Evolutionary conservation across 2,797 vertebrate species (phyloP).

Genomic region (Microctenopoma steveboyesi): DNA sequence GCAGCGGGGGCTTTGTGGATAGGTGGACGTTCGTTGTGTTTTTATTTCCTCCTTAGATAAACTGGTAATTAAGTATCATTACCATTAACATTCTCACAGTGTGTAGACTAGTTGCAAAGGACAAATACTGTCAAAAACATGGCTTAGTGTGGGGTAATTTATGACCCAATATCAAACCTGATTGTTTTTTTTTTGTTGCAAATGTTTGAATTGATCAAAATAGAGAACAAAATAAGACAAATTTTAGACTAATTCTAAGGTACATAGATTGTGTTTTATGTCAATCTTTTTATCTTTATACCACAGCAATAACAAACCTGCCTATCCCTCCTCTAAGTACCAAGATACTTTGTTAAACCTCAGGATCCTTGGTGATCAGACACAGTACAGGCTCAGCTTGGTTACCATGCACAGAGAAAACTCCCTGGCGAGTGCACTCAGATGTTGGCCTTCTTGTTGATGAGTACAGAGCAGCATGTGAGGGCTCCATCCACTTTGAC

Average conservation of each 20-base stretch:
- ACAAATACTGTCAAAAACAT: conserved; percentile 14
- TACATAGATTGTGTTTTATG: background rate
- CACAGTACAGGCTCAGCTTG: background rate
- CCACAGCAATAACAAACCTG: conserved; percentile 21
- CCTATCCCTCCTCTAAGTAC: background rate
- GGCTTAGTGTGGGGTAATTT: background rate
- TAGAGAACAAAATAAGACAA: background rate
- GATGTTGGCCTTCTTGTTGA: conserved; percentile 89
- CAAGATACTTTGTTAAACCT: conserved; percentile 24
- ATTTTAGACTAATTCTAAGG: no score
- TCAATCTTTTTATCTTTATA: conserved; percentile 4
- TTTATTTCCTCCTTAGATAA: background rate
- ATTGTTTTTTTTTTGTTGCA: background rate
- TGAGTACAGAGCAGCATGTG: conserved; percentile 92
- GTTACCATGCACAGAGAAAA: conserved; percentile 30
- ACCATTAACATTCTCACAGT: background rate
- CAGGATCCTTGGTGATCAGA: conserved; percentile 14
- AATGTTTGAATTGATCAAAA: conserved; percentile 16
- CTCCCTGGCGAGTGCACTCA: conserved; percentile 64
- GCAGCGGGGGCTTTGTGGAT: conserved; percentile 65
- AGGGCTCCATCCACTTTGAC: conserved; percentile 91
- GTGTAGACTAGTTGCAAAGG: background rate
- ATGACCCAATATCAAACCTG: background rate
- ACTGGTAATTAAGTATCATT: conserved; percentile 1
- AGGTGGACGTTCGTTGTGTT: background rate